These are phyloP conservation scores for Nemopilema nomurai DNA, from an alignment of 30 jellyfish, hydroid and myxozoan species.

Conservation along the genomic window DNA sequence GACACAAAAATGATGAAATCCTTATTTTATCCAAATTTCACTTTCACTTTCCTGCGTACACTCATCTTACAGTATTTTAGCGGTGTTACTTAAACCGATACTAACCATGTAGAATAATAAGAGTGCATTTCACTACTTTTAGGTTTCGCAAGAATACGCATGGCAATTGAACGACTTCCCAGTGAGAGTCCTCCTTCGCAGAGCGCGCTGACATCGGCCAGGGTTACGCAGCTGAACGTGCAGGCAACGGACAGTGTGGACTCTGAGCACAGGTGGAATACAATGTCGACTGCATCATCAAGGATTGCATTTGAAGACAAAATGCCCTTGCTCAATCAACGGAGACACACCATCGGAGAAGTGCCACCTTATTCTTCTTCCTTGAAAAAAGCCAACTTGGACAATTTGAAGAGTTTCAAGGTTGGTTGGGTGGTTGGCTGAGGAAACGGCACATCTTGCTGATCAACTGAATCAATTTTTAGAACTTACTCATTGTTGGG, in stretches of 20 bases:
- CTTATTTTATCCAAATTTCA: too few species aligned
- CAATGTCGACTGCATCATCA: conserved; percentile 1
- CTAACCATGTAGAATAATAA: too few species aligned
- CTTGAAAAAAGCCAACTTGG: neutral
- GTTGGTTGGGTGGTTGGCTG: neutral
- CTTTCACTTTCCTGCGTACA: too few species aligned
- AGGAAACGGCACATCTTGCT: too few species aligned
- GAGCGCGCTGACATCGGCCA: neutral
- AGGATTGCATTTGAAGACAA: conserved; percentile 17
- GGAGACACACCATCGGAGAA: conserved; percentile 60
- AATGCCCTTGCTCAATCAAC: neutral
- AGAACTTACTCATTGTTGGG: too few species aligned
- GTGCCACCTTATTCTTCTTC: neutral
- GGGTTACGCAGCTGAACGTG: neutral
- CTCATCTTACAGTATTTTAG: too few species aligned
- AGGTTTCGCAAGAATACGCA: conserved; percentile 38
- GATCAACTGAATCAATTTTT: too few species aligned
- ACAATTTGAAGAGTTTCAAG: conserved; percentile 31
- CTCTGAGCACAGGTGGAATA: neutral
- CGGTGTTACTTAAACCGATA: too few species aligned
- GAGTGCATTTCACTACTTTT: too few species aligned
- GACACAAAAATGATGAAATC: too few species aligned
- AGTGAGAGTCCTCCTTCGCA: conserved; percentile 11
- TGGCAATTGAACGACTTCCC: conserved; percentile 59
- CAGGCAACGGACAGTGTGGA: conserved; percentile 1